Conservation (phyloP, 2,797 vertebrate species). For the Paratrypauchen microcephalus region DNA sequence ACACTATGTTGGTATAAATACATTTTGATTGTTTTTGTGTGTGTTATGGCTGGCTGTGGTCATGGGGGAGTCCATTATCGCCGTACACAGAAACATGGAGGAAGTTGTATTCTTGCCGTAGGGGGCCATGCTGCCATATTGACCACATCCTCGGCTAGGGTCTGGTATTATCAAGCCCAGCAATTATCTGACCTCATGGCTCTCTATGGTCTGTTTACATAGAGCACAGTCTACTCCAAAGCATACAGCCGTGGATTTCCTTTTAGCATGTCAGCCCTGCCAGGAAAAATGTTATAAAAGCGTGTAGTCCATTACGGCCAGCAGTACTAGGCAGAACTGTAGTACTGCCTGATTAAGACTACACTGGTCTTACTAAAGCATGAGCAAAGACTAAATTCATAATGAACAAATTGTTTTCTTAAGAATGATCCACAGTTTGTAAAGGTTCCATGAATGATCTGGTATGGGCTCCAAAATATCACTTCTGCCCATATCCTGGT, state of each 20-base stretch:
- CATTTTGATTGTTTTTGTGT: background rate
- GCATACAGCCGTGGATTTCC: background rate
- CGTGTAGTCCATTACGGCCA: no score
- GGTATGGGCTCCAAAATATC: no score
- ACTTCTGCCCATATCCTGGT: no score
- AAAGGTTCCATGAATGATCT: no score
- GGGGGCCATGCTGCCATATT: constrained; percentile 20
- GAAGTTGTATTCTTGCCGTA: constrained; percentile 10
- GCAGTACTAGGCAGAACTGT: no score
- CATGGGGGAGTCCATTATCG: background rate
- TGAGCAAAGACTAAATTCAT: no score
- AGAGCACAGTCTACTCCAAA: background rate
- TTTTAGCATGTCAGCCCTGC: background rate
- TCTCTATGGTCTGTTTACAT: constrained; percentile 8
- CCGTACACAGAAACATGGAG: constrained; percentile 2
- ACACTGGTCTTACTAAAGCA: no score
- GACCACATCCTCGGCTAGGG: background rate
- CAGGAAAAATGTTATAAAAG: background rate
- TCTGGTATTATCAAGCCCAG: constrained; percentile 16
- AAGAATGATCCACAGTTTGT: no score
- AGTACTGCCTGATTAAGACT: no score
- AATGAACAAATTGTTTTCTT: no score
- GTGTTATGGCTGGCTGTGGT: background rate
- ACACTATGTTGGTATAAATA: background rate
- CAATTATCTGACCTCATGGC: constrained; percentile 23